Base-by-base conservation (phyloP, 2,888 invertebrate genomes). In the Mystacides longicornis region DNA sequence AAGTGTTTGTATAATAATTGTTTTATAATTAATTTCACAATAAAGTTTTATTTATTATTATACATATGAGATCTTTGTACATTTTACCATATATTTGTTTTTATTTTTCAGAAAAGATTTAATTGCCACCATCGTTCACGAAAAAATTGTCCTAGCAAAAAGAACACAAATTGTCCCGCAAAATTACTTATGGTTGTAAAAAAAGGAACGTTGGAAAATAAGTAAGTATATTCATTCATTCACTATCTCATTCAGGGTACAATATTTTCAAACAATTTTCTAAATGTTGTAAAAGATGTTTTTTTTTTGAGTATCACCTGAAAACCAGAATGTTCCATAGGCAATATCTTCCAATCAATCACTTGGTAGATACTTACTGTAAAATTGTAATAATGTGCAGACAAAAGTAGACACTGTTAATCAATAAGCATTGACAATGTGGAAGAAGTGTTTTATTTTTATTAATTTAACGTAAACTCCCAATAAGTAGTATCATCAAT, bases 91-190 rank as follows among this genome's bases (percentile, higher is more conserved):
- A 27, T 37, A 3, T n/a, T 37, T 37, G 37, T 37, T 37, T 14
- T 37, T 37, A 37, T 37, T 37, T 37, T 37, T 37, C 37, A 37
- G 37, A 37, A 37, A 37, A 37, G 37, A 14, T 37, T 37, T 14
- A 7, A 14, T 14, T 37, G 37, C 37, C 37, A 37, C 37, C 37
- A 37, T 37, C 37, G 16, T 3, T 37, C 37, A 14, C 37, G 37
- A 37, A 37, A 37, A 14, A 3, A 37, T 37, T 7, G 4, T 37
- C 37, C 14, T 37, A 37, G 7, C 37, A 37, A 37, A 37, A 37
- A 37, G 37, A 37, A 37, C 37, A 37, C 37, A 37, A 37, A 37
- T 37, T 37, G 37, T 14, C 37, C 37, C 14, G 37, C 37, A 37
- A 14, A 37, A 37, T 7, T 37, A 37, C n/a, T 37, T 37, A 3